A percentile compares a stretch with the other conserved stretches of the same genome.
Conservation (phyloP, 1,140 invertebrate species). For the Agraylea sexmaculata region DNA sequence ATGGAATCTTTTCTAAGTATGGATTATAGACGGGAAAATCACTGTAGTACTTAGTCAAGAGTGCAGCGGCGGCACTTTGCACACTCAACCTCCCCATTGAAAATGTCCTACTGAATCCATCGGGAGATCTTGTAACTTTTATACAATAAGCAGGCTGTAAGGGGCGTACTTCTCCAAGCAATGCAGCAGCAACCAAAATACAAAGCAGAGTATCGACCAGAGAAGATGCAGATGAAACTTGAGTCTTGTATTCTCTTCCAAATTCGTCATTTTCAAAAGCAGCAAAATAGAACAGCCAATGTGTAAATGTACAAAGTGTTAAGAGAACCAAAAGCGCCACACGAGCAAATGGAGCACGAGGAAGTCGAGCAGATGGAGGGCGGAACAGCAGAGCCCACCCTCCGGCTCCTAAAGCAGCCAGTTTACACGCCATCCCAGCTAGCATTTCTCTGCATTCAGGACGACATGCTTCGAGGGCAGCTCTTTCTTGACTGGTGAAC, state of each 20-base stretch:
- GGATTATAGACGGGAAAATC: conserved; percentile 96
- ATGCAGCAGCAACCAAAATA: conserved; percentile 88
- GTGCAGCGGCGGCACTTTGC: conserved; percentile 87
- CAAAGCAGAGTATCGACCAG: conserved; percentile 86
- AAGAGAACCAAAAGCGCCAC: conserved; percentile 78
- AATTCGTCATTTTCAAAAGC: conserved; percentile 60
- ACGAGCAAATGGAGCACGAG: conserved; percentile 84
- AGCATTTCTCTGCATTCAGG: conserved; percentile 70
- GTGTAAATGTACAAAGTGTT: conserved; percentile 87
- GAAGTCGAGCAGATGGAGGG: conserved; percentile 72
- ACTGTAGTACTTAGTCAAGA: conserved; percentile 89
- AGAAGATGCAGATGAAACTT: conserved; percentile 69
- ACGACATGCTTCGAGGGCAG: conserved; percentile 25
- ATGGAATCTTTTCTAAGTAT: conserved; percentile 81
- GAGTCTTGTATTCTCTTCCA: conserved; percentile 65
- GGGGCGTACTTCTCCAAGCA: conserved; percentile 86
- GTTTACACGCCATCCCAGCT: conserved; percentile 82
- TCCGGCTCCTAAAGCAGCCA: conserved; percentile 81
- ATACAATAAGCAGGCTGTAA: conserved; percentile 81
- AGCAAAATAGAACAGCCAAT: conserved; percentile 94
- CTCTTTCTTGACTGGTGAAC: conserved; percentile 13
- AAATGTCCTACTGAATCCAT: conserved; percentile 78
- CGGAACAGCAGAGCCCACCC: conserved; percentile 82
- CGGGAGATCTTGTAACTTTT: conserved; percentile 86
- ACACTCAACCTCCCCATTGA: conserved; percentile 86